Percentiles rank a stretch among this genome's conserved stretches.
These are phyloP conservation scores for Pan paniscus DNA, from an alignment of 2,113 vertebrate species.

Conservation along the genomic window DNA sequence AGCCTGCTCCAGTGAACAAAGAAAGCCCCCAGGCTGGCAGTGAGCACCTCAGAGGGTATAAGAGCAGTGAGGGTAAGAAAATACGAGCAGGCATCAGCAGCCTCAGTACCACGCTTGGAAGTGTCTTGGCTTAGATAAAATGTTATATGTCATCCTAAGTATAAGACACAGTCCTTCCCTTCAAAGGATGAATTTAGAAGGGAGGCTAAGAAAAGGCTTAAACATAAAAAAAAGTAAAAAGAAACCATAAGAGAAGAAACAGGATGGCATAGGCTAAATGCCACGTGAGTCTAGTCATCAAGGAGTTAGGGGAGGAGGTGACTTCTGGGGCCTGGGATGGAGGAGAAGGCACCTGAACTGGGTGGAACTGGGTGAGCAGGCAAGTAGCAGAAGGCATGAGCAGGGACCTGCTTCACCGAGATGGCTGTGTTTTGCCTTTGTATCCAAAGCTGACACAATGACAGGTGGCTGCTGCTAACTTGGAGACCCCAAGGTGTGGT, in stretches of 20 bases:
- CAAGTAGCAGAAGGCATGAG: neutral
- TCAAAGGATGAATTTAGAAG: conserved; percentile 34
- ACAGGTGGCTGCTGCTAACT: neutral
- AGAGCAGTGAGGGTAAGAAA: neutral
- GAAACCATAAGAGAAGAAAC: neutral
- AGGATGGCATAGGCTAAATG: neutral
- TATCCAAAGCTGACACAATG: neutral
- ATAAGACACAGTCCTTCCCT: neutral
- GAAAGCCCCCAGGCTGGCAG: neutral
- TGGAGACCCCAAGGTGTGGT: neutral
- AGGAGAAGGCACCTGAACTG: neutral
- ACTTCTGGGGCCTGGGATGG: accelerated
- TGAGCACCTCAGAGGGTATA: neutral
- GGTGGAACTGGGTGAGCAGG: neutral
- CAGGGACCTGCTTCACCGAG: neutral
- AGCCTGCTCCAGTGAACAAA: neutral
- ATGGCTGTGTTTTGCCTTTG: neutral
- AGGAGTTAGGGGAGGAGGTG: neutral
- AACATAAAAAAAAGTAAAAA: neutral
- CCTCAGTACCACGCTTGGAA: neutral
- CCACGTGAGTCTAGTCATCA: neutral
- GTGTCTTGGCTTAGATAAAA: conserved; percentile 14
- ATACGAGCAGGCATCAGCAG: neutral
- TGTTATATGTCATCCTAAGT: neutral
- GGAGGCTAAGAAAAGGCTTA: neutral